Conservation (phyloP, 2,888 invertebrate genomes). For the Rhagonycha lutea region DNA sequence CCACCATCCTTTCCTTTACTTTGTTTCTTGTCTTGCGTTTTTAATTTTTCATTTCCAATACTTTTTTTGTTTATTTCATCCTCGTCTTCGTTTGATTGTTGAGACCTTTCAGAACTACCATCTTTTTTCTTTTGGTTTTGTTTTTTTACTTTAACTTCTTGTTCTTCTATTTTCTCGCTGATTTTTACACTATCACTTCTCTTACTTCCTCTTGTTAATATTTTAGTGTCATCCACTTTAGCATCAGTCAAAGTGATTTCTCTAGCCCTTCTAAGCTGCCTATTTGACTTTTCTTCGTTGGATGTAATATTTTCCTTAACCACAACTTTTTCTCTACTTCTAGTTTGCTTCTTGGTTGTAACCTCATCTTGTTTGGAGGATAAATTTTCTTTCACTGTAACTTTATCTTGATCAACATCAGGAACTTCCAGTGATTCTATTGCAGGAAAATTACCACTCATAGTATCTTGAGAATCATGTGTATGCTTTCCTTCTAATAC, state of each 20-base stretch:
- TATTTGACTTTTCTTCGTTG: neutral
- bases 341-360: neutral
- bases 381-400: neutral
- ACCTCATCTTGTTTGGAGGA: neutral
- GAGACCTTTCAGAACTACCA: neutral
- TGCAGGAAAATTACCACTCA: neutral
- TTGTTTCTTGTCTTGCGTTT: neutral
- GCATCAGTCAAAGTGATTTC: neutral
- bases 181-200: neutral
- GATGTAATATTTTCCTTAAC: neutral
- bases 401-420: neutral
- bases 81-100: neutral
- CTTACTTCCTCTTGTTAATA: neutral
- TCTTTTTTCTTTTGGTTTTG: neutral
- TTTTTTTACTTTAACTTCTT: neutral
- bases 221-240: neutral
- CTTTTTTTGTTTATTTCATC: neutral
- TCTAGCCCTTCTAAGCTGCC: neutral
- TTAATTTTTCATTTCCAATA: neutral
- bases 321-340: neutral
- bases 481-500: slow-evolving; percentile 15
- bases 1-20: neutral
- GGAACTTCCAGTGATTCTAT: neutral
- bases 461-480: neutral
- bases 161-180: neutral